Base-by-base conservation (phyloP, 2,888 invertebrate genomes). In the Limenitis camilla region DNA sequence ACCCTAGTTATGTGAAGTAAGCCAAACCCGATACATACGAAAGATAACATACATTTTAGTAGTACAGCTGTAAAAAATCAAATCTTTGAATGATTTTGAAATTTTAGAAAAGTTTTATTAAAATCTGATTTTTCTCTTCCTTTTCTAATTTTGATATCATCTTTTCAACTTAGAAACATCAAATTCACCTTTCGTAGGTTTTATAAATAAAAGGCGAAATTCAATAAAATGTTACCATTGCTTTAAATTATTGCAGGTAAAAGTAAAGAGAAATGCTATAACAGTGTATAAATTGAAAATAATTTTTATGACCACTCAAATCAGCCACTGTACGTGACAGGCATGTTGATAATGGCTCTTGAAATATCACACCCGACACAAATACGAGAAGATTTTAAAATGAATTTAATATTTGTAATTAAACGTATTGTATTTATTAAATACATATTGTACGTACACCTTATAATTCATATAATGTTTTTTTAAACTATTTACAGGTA, bases 331-430 rank as follows among this genome's bases (percentile, higher is more conserved):
- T 61, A 63, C 65, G 65, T 66, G 65, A 65, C 68, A 63, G 62
- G 58, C 61, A 61, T 69, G 61, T 64, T 67, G 64, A 60, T 63
- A 66, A 69, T 63, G 59, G 53, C 62, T 61, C 63, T 68, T 59
- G 57, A 59, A 68, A 65, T 60, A 58, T 61, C 55, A 59, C 53
- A 59, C 61, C 58, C 55, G 55, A 59, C 64, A 59, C 65, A 66
- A 64, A 53, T 46, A 48, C 49, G 45, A 67, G 65, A 64, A 63
- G 56, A 62, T 62, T 64, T 69, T 66, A 63, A 69, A 68, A 68
- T 67, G 63, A 64, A 64, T 64, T 65, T 60, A 52, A 50, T 29
- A 10, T 29, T 30, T 35, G 10, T 29, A 36, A 36, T 33, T 49
- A 55, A 49, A 43, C 43, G 38, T 52, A 57, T 42, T 54, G 48